These are phyloP conservation scores for Conger conger DNA, from an alignment of 2,113 vertebrate species.

Conservation along the genomic window DNA sequence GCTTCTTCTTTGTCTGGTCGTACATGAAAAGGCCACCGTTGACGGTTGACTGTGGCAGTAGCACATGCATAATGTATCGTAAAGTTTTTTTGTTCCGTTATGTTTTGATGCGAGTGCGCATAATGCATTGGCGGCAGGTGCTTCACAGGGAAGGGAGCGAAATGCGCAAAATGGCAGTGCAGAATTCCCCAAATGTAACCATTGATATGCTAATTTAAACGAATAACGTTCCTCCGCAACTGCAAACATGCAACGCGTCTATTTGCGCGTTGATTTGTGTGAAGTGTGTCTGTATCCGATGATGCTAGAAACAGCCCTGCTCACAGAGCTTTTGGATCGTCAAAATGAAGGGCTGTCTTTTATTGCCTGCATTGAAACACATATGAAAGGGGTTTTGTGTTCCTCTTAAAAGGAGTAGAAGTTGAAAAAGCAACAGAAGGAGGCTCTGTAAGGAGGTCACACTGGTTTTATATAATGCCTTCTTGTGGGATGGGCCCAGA, in stretches of 20 bases:
- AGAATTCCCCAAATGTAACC: neutral
- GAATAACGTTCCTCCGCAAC: neutral
- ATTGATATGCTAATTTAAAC: neutral
- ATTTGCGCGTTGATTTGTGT: neutral
- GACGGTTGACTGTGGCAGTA: neutral
- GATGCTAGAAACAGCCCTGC: neutral
- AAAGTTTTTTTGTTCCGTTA: neutral
- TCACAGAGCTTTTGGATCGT: neutral
- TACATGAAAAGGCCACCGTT: too few species aligned
- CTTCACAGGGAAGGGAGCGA: neutral
- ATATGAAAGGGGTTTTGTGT: constrained; percentile 21
- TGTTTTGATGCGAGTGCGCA: neutral
- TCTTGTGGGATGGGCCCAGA: constrained; percentile 21
- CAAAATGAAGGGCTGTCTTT: neutral
- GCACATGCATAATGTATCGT: neutral
- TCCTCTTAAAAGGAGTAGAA: neutral
- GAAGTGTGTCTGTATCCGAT: neutral
- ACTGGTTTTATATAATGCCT: constrained; percentile 26
- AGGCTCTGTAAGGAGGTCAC: constrained; percentile 20
- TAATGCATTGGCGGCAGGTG: neutral
- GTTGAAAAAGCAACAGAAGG: constrained; percentile 11
- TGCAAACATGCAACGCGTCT: neutral
- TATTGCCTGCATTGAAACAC: neutral
- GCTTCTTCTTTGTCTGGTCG: neutral
- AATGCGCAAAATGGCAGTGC: too few species aligned